phyloP scores from a whole-genome alignment of 1,140 invertebrate genomes.

The Heliconius melpomene region DNA sequence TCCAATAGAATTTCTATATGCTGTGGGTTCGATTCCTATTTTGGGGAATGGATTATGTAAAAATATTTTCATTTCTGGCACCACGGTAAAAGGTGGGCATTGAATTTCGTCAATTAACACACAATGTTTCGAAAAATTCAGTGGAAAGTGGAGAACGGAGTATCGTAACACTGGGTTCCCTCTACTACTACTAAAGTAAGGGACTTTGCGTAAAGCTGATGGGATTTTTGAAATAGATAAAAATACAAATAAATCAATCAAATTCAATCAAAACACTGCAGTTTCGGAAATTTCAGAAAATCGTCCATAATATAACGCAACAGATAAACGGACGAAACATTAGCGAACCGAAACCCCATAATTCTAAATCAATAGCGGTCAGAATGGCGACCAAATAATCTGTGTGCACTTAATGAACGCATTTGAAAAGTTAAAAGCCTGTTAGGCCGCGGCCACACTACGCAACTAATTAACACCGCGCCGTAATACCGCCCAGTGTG shows the following conservation, averaged over 20 bases:
- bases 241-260: neutral
- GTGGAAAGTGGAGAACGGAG: too few relatives aligned
- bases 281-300: neutral
- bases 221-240: neutral
- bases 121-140: too few relatives aligned
- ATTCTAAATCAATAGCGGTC: constrained; percentile 60
- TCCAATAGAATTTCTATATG: too few relatives aligned
- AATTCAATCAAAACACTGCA: neutral
- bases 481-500: constrained; percentile 63
- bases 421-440: constrained; percentile 78
- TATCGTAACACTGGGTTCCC: too few relatives aligned
- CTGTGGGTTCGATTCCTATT: too few relatives aligned
- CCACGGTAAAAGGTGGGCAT: too few relatives aligned
- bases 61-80: too few relatives aligned
- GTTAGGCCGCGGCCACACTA: constrained; percentile 61
- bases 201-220: too few relatives aligned
- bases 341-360: constrained; percentile 47
- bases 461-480: constrained; percentile 68
- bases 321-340: constrained; percentile 1
- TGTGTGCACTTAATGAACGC: constrained; percentile 66
- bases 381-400: constrained; percentile 66
- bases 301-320: neutral
- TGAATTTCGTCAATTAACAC: too few relatives aligned
- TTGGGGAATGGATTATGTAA: too few relatives aligned
- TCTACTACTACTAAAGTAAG: too few relatives aligned